Conservation (phyloP, 2,797 vertebrate species). For the Cirrhinus molitorella region DNA sequence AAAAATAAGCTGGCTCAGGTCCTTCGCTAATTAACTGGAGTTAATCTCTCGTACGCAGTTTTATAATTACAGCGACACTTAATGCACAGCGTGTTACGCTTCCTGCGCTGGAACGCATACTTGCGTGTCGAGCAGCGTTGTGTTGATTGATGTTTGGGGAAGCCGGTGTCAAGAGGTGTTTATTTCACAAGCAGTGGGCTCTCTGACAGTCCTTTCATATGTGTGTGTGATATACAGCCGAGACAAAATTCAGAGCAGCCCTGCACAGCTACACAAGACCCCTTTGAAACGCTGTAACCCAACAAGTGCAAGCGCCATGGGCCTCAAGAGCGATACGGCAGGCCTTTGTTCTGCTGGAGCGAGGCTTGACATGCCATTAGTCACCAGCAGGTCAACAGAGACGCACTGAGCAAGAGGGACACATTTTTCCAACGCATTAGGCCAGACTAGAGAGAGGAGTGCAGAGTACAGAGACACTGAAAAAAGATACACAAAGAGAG, state of each 20-base stretch:
- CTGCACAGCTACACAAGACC: slow-evolving; percentile 68
- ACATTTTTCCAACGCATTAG: slow-evolving; percentile 44
- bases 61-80: slow-evolving; percentile 67
- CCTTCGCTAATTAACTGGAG: slow-evolving; percentile 66
- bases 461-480: neutral
- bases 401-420: slow-evolving; percentile 44
- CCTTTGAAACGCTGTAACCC: slow-evolving; percentile 79
- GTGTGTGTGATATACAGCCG: slow-evolving; percentile 70
- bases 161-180: slow-evolving; percentile 71
- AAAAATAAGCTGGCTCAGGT: slow-evolving; percentile 69
- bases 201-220: slow-evolving; percentile 74
- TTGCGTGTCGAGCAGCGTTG: slow-evolving; percentile 42
- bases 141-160: slow-evolving; percentile 67
- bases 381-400: slow-evolving; percentile 69
- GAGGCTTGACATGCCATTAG: slow-evolving; percentile 72
- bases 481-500: neutral
- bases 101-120: neutral
- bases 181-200: slow-evolving; percentile 70
- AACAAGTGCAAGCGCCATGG: slow-evolving; percentile 74
- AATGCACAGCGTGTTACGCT: slow-evolving; percentile 29
- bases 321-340: slow-evolving; percentile 69
- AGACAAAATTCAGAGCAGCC: slow-evolving; percentile 68
- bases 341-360: slow-evolving; percentile 71
- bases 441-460: neutral
- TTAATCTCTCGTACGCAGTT: slow-evolving; percentile 50